phyloP scores from a whole-genome alignment of 2,113 vertebrate species.

The Pyxicephalus adspersus region DNA sequence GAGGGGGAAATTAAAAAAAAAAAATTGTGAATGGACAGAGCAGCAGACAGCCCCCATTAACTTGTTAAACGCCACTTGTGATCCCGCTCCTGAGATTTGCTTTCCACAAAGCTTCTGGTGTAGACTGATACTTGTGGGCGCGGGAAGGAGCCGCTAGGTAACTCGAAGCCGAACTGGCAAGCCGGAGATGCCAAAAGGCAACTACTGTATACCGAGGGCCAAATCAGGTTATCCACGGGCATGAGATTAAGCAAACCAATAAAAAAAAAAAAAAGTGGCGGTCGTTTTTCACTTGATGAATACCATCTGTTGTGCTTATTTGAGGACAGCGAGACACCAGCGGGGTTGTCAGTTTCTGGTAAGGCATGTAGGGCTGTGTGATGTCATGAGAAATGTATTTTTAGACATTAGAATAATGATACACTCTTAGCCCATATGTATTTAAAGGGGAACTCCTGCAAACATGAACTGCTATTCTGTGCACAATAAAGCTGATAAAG shows the following conservation, averaged over 20 bases:
- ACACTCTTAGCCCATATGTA: too few species aligned
- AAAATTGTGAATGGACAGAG: constrained; percentile 43
- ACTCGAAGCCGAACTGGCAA: background rate
- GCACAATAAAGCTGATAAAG: too few species aligned
- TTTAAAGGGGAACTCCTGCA: too few species aligned
- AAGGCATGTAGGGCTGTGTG: background rate
- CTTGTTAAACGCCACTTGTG: constrained; percentile 40
- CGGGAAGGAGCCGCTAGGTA: accelerated
- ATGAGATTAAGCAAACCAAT: constrained; percentile 18
- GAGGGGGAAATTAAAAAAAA: background rate
- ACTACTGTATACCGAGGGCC: background rate
- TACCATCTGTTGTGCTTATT: constrained; percentile 44
- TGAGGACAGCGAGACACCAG: constrained; percentile 18
- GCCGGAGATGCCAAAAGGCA: background rate
- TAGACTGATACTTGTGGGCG: background rate
- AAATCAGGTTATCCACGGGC: constrained; percentile 48
- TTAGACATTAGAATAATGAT: background rate
- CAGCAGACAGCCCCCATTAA: constrained; percentile 27
- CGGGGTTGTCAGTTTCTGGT: constrained; percentile 4
- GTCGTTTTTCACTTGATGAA: constrained; percentile 17
- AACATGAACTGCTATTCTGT: too few species aligned
- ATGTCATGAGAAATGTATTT: constrained; percentile 36
- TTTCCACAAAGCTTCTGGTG: background rate
- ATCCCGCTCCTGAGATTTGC: constrained; percentile 28
- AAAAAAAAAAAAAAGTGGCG: constrained; percentile 36